Evolutionary conservation across 2,888 invertebrate species (phyloP), one percentile per base, ranked within the genome.

Genomic region (Pollenia labialis): DNA sequence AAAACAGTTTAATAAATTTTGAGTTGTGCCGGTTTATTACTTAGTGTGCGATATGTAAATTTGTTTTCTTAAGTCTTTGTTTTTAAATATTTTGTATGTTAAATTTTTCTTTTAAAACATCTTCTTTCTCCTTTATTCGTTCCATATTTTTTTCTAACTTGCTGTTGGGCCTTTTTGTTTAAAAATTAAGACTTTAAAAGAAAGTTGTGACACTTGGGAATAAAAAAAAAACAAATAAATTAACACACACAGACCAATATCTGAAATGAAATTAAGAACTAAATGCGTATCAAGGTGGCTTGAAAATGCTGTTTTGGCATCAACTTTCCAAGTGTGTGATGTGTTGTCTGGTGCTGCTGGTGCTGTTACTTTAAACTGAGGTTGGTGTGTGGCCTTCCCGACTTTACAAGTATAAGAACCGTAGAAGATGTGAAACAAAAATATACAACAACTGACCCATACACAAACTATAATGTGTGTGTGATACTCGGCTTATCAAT

Each of bases 171-270:
- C 44, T 77, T 77, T 32, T 81, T 77, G 46, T 74, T 84, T 74
- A 40, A 87, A 32, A 81, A 87, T 84, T 84, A 84, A 87, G 77
- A 84, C 76, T 77, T 84, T 62, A 64, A 74, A 87, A 72, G 72
- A 84, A 87, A 87, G 87, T 87, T 87, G 62, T 87, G 87, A 87
- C 84, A 87, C 72, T 81, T 77, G 72, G 68, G 84, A 68, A 87
- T 87, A 84, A 84, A 74, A 76, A 54, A 46, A 71, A 11, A 48
- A 46, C 10, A 6, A 2, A 40, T n/a, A 16, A 12, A 52, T 18
- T 12, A 48, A 40, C 44, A 52, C 2, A 6, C 40, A 42, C 9
- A 62, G 11, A 32, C 56, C 16, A 18, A 18, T 40, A 11, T 4
- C 9, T 10, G 9, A 58, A 23, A 10, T 54, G 12, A 56, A 77